Conservation (phyloP, 2,113 vertebrate genomes). For the Calidris pygmaea region DNA sequence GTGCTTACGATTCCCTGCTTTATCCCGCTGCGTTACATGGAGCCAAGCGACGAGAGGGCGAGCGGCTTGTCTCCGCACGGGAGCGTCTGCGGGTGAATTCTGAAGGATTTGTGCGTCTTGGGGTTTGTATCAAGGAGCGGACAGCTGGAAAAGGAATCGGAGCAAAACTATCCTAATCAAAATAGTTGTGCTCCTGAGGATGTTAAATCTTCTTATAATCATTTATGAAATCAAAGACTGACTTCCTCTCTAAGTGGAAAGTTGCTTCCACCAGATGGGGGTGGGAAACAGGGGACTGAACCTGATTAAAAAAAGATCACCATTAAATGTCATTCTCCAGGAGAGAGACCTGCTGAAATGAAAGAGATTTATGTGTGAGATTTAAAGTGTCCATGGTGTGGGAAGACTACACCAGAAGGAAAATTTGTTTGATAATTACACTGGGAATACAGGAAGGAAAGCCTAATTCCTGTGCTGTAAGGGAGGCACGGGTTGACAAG, state of each 20-base stretch:
- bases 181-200: constrained; percentile 52
- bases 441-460: constrained; percentile 48
- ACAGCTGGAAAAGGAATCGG: constrained; percentile 67
- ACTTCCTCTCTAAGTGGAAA: constrained; percentile 64
- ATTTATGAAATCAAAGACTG: constrained; percentile 64
- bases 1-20: not conserved
- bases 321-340: constrained; percentile 6
- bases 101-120: not conserved
- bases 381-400: constrained; percentile 16
- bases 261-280: constrained; percentile 36
- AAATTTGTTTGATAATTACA: constrained; percentile 19
- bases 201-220: constrained; percentile 67
- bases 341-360: constrained; percentile 14
- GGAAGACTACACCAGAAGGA: constrained; percentile 34
- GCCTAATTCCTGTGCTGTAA: not conserved
- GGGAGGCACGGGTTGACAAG: constrained; percentile 40
- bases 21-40: not conserved
- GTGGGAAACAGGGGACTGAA: constrained; percentile 35
- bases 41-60: not conserved
- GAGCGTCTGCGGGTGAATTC: not conserved
- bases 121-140: not conserved
- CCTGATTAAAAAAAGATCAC: constrained; percentile 60
- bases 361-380: constrained; percentile 57
- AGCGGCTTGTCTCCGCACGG: not conserved
- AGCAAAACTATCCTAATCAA: constrained; percentile 38